phyloP scores from a whole-genome alignment of 2,888 invertebrate species.

The Leptopilina drosophilae region DNA sequence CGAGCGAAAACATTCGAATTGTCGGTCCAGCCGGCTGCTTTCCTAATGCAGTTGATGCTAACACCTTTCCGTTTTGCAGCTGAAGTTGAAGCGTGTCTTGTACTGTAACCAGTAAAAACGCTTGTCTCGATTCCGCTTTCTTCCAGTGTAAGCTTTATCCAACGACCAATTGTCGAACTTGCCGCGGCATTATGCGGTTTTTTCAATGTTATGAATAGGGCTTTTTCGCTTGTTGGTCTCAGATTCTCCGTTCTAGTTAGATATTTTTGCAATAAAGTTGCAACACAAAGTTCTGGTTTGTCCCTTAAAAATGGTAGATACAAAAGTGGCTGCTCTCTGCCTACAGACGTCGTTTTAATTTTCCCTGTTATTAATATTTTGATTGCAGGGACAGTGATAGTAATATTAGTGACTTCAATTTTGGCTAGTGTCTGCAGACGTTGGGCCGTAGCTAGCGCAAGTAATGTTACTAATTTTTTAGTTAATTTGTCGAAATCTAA shows the following conservation, averaged over 20 bases:
- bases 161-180: neutral
- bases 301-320: neutral
- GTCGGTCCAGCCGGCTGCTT: too few relatives aligned
- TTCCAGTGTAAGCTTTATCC: too few relatives aligned
- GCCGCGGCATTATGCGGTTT: neutral
- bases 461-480: too few relatives aligned
- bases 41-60: too few relatives aligned
- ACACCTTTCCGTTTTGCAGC: too few relatives aligned
- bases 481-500: too few relatives aligned
- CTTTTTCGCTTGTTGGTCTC: neutral
- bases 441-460: too few relatives aligned
- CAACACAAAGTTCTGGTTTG: neutral
- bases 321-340: neutral
- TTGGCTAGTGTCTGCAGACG: too few relatives aligned
- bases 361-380: neutral
- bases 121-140: too few relatives aligned
- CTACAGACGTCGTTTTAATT: neutral
- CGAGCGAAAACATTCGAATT: too few relatives aligned
- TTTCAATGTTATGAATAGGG: neutral
- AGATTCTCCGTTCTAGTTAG: neutral
- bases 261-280: neutral
- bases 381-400: neutral
- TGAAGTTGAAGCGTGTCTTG: too few relatives aligned
- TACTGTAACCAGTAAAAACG: too few relatives aligned
- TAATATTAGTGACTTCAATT: neutral